phyloP scores from a whole-genome alignment of 2,888 invertebrate species.

The Aspidapion aeneum region DNA sequence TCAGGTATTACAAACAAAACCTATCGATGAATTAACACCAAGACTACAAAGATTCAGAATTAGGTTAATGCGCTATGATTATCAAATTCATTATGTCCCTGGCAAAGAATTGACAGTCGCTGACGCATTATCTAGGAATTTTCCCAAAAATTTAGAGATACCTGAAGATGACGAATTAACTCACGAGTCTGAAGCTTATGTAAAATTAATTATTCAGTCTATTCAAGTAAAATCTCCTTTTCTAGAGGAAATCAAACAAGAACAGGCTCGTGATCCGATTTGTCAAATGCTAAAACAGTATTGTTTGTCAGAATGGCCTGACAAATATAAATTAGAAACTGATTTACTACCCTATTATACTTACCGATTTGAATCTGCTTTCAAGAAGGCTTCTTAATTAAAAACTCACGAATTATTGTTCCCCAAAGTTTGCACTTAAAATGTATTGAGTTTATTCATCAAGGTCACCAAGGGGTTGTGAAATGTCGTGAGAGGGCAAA shows the following conservation, averaged over 20 bases:
- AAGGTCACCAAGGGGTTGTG: slow-evolving; percentile 21
- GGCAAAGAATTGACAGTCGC: slow-evolving; percentile 28
- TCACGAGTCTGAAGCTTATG: slow-evolving; percentile 12
- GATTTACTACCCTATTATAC: slow-evolving; percentile 13
- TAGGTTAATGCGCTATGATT: slow-evolving; percentile 23
- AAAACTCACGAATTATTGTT: slow-evolving; percentile 1
- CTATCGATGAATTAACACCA: slow-evolving; percentile 34
- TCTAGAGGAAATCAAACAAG: slow-evolving; percentile 12
- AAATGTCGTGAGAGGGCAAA: slow-evolving; percentile 26
- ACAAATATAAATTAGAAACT: slow-evolving; percentile 9
- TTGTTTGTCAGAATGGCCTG: slow-evolving; percentile 13
- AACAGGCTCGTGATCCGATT: slow-evolving; percentile 15
- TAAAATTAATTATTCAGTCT: slow-evolving; percentile 11
- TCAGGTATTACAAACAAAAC: slow-evolving; percentile 35
- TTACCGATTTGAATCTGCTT: slow-evolving; percentile 13
- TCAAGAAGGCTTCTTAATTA: slow-evolving; percentile 5
- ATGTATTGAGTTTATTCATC: slow-evolving; percentile 15
- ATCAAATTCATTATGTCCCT: slow-evolving; percentile 25
- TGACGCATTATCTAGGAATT: slow-evolving; percentile 25
- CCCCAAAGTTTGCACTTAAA: slow-evolving; percentile 11
- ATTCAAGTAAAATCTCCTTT: slow-evolving; percentile 13
- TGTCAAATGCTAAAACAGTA: slow-evolving; percentile 14
- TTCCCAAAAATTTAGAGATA: slow-evolving; percentile 7
- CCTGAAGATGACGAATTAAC: slow-evolving; percentile 10
- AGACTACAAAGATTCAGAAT: slow-evolving; percentile 23